These are phyloP conservation scores for Drosophila lini DNA, from an alignment of 1,140 invertebrate genomes.

Conservation along the genomic window DNA sequence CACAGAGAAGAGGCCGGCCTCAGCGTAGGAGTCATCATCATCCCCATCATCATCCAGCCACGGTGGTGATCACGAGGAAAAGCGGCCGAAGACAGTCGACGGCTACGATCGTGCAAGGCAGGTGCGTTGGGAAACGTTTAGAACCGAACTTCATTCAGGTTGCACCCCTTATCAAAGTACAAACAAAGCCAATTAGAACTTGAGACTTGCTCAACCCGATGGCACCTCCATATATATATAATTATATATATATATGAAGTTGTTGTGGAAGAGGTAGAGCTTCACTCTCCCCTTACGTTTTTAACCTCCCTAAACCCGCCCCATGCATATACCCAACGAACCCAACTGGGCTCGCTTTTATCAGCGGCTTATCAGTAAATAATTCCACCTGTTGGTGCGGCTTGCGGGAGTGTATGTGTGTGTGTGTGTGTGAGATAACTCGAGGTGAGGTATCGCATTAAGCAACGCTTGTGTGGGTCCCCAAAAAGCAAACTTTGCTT, in stretches of 20 bases:
- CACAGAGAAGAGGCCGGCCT: background rate
- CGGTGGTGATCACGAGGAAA: constrained; percentile 16
- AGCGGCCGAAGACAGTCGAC: constrained; percentile 2
- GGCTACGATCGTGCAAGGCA: constrained; percentile 17
- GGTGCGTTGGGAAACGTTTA: constrained; percentile 33
- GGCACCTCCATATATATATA: constrained; percentile 9
- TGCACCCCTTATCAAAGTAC: constrained; percentile 61
- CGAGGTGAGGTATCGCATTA: constrained; percentile 64
- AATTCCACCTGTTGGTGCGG: constrained; percentile 75
- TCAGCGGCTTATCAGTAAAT: constrained; percentile 82
- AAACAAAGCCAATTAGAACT: constrained; percentile 70
- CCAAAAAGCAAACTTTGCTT: constrained; percentile 58
- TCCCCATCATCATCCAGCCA: background rate
- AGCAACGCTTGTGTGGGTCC: constrained; percentile 59
- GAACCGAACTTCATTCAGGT: constrained; percentile 25
- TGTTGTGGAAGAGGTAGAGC: constrained; percentile 9
- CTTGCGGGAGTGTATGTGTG: constrained; percentile 20
- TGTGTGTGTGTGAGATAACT: constrained; percentile 57
- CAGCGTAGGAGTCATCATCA: constrained; percentile 8
- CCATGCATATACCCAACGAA: background rate
- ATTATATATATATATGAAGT: background rate
- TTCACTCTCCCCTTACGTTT: constrained; percentile 30
- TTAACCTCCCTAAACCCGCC: constrained; percentile 12
- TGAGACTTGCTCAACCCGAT: constrained; percentile 54
- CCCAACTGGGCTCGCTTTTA: constrained; percentile 56